Base-by-base conservation (phyloP, 35 echinoderm and acorn worm genomes). In the Apostichopus californicus region DNA sequence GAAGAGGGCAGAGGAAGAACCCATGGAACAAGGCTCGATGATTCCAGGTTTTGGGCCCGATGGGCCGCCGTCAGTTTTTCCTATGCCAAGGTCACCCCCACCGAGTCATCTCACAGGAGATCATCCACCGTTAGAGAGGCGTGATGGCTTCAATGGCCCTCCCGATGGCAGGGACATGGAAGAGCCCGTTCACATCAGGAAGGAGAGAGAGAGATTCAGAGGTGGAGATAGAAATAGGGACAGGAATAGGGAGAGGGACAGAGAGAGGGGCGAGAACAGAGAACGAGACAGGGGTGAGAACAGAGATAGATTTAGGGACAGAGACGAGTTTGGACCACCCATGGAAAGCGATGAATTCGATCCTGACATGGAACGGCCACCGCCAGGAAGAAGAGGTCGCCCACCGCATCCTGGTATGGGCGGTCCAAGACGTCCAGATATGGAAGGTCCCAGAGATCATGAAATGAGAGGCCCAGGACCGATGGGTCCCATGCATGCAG, bases 1-100 rank as follows among this genome's bases (percentile, higher is more conserved):
- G 20, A 17, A 58, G 81, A 85, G 56, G 56, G 10, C 81, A 20
- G 54, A 85, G 57, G 81, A 85, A 20, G 81, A 85, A 85, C 55
- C 55, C 81, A 85, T 85, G 81, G 57, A 85, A 21, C 81, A 85
- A 60, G 81, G 81, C 6, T 13, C 81, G 14, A 59, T 85, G 55
- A 85, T 85, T 24, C 81, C 81, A n/a, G 81, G 81, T 8, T 85
- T 85, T 85, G 81, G 81, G 9, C 81, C 81, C 17, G 81, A 85
- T 85, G 81, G 81, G n/a, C 81, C 81, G 21, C 81, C 81, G 9
- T 85, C 81, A 58, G 11, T 7, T 8, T 85, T 85, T 12, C 81
- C 81, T 22, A 85, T 85, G 81, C 81, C 81, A 22, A 59, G 81
- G 55, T 75, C 71, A 20, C 81, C 81, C 58, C 81, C 81, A 6